Base-by-base conservation (phyloP, 2,888 invertebrate species). In the Oxytorus armatus region DNA sequence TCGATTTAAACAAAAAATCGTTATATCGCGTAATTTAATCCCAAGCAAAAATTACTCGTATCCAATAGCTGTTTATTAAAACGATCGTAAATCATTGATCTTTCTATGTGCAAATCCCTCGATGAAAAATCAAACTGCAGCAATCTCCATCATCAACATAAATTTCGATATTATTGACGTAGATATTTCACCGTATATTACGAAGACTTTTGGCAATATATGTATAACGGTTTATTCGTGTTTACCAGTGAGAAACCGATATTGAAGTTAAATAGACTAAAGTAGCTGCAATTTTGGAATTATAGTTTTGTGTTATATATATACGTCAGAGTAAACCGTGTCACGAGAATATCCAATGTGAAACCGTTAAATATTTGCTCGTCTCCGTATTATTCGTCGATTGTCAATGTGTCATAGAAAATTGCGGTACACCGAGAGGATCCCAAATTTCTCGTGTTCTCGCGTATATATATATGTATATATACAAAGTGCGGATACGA, bases 401-500 rank as follows among this genome's bases (percentile, higher is more conserved):
- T 25, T 11, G 39, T 61, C 51, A 36, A 70, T 70, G 59, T 18
- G 61, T 63, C 42, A n/a, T n/a, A 42, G 23, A 72, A 72, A 72
- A 61, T 61, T 61, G 51, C 51, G 61, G 61, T 39, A n/a, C 39
- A 51, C 72, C 42, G 0, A 5, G 7, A 11, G 68, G 2, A 8
- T 18, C 7, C 33, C 11, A n/a, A n/a, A n/a, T n/a, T n/a, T n/a
- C n/a, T n/a, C n/a, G n/a, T n/a, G n/a, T n/a, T n/a, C n/a, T 11
- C 8, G 7, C 10, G 3, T 7, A 25, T 18, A 10, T 21, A 8
- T 49, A 11, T n/a, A 25, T n/a, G 65, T 33, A 16, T n/a, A 11
- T 11, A 29, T 2, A n/a, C 33, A 11, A 14, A 3, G 33, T 36
- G 25, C 11, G 53, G 57, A 18, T n/a, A n/a, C n/a, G n/a, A n/a